Conservation (phyloP, 2,113 vertebrate genomes). For the Hemicordylus capensis region DNA sequence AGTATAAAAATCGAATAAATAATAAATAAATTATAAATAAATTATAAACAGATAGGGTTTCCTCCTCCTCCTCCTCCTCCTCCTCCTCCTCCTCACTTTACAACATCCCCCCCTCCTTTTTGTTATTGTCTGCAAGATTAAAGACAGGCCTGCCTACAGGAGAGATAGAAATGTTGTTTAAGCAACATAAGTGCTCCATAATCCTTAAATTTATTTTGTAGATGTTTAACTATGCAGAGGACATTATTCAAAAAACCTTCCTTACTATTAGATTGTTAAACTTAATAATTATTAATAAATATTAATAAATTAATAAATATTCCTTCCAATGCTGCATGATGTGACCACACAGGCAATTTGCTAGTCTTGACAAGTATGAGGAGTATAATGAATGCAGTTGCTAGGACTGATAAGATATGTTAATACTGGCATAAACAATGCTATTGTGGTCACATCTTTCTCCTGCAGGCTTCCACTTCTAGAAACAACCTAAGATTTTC, state of each 20-base stretch:
- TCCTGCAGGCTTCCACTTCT: not conserved
- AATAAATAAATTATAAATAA: not conserved
- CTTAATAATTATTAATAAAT: conserved; percentile 6
- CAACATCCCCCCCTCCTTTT: not conserved
- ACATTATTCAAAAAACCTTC: not conserved
- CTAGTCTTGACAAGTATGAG: not conserved
- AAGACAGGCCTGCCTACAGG: not conserved
- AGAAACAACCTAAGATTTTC: not conserved
- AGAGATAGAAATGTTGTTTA: not conserved
- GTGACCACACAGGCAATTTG: not conserved
- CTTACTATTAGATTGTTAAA: not conserved
- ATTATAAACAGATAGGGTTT: not conserved
- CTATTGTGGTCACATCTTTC: not conserved
- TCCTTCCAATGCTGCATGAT: not conserved
- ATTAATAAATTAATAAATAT: conserved; percentile 21
- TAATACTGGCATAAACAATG: not conserved
- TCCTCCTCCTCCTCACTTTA: not conserved
- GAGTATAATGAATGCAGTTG: not conserved
- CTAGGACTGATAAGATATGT: not conserved
- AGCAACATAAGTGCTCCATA: not conserved
- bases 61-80: too few relatives aligned
- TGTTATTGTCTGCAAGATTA: not conserved
- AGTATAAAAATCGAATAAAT: too few relatives aligned
- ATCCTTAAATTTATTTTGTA: not conserved
- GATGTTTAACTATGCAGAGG: not conserved